These are phyloP conservation scores for Myotis lucifugus DNA, from an alignment of 2,113 vertebrate genomes.

Conservation along the genomic window DNA sequence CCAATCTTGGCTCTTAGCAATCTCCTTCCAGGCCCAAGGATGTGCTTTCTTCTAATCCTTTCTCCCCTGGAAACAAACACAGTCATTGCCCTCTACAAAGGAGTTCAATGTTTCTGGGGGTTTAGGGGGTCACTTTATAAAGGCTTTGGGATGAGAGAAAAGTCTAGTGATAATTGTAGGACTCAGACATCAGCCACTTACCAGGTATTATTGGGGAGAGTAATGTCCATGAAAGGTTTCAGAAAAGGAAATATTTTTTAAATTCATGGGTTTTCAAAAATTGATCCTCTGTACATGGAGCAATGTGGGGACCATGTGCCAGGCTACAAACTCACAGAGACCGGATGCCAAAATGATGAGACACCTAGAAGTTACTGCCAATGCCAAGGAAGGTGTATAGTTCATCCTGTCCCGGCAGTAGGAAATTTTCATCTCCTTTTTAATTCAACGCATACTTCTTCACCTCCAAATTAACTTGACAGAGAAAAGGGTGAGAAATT, in stretches of 20 bases:
- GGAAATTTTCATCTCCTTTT: background rate
- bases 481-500: background rate
- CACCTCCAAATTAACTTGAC: background rate
- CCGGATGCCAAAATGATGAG: background rate
- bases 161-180: constrained; percentile 9
- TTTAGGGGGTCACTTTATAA: constrained; percentile 43
- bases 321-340: background rate
- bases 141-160: constrained; percentile 11
- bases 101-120: constrained; percentile 7
- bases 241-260: background rate
- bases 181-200: constrained; percentile 13
- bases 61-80: constrained; percentile 34
- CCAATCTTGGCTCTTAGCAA: background rate
- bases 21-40: background rate
- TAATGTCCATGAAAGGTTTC: background rate
- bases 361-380: background rate
- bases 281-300: background rate
- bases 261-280: constrained; percentile 31
- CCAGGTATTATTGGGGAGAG: constrained; percentile 7
- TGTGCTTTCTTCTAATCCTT: background rate
- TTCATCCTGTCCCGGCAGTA: no score
- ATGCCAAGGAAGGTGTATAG: background rate
- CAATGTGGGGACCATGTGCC: background rate
- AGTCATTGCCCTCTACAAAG: background rate
- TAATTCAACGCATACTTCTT: background rate